Conservation (phyloP, 2,113 vertebrate species). For the Pitta sordida region DNA sequence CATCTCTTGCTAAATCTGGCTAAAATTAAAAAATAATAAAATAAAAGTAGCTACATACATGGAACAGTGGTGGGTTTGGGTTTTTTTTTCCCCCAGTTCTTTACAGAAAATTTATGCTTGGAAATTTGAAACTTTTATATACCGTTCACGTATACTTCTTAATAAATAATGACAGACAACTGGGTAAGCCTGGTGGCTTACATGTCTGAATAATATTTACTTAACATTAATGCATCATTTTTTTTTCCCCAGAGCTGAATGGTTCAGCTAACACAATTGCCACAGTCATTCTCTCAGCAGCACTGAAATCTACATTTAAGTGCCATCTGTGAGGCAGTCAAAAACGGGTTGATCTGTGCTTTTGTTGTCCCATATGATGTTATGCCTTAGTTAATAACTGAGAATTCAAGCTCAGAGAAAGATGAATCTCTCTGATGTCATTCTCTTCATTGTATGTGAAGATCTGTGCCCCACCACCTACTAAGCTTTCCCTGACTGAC, state of each 20-base stretch:
- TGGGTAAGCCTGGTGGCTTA: not conserved
- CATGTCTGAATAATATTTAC: conserved; percentile 51
- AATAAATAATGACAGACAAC: conserved; percentile 46
- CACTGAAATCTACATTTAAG: conserved; percentile 59
- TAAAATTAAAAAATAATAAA: not conserved
- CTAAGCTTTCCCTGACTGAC: conserved; percentile 66
- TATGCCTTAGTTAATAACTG: conserved; percentile 67
- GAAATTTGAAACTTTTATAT: conserved; percentile 36
- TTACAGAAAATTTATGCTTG: conserved; percentile 46
- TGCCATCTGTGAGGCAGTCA: conserved; percentile 74
- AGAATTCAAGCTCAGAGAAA: conserved; percentile 47
- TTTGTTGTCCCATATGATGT: conserved; percentile 68
- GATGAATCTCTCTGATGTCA: conserved; percentile 64
- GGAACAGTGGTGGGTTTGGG: no score
- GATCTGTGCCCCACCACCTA: conserved; percentile 56
- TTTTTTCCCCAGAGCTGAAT: conserved; percentile 16
- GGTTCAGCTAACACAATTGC: conserved; percentile 36
- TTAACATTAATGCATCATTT: conserved; percentile 1
- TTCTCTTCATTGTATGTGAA: conserved; percentile 65
- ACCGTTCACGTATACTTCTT: conserved; percentile 13
- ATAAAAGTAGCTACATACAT: not conserved
- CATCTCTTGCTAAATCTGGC: not conserved
- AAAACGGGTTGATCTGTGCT: conserved; percentile 52
- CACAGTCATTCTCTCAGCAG: conserved; percentile 44
- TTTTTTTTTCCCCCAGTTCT: conserved; percentile 21